Evolutionary conservation across 2,888 invertebrate genomes (phyloP).

Genomic region (Cheiracanthium punctorium): DNA sequence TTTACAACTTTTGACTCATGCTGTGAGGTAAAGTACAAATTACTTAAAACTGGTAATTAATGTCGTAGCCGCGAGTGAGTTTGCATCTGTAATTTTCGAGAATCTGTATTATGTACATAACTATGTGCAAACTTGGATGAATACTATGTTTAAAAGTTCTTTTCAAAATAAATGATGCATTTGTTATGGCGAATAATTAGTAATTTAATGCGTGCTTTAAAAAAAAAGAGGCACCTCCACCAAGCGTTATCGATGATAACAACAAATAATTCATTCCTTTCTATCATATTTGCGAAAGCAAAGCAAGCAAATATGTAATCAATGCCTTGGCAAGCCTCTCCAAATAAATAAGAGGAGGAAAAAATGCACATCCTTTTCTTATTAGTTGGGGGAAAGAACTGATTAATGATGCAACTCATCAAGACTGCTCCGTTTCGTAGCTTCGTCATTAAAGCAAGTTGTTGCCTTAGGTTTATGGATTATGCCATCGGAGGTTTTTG

Average conservation of each 20-base stretch:
- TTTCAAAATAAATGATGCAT: background rate
- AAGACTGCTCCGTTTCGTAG: conserved; percentile 38
- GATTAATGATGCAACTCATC: conserved; percentile 65
- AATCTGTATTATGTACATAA: too few relatives aligned
- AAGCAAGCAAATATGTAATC: conserved; percentile 48
- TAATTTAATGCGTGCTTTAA: background rate
- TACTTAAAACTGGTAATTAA: too few relatives aligned
- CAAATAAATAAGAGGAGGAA: conserved; percentile 31
- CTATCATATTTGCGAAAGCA: conserved; percentile 27
- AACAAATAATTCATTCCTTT: conserved; percentile 37
- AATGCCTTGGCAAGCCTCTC: conserved; percentile 33
- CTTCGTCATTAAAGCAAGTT: conserved; percentile 51
- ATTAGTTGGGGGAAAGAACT: conserved; percentile 21
- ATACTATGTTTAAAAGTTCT: background rate
- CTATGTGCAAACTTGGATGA: too few relatives aligned
- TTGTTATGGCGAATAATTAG: background rate
- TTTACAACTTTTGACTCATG: too few relatives aligned
- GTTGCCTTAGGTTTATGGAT: conserved; percentile 41
- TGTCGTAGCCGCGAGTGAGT: too few relatives aligned
- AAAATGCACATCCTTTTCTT: conserved; percentile 25
- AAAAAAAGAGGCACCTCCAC: background rate
- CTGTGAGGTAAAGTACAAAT: too few relatives aligned
- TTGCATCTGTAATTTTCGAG: too few relatives aligned
- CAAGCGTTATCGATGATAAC: conserved; percentile 11
- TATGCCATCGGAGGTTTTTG: conserved; percentile 51